Evolutionary conservation across 2,113 vertebrate genomes (phyloP), one percentile per base, ranked within the genome.

Genomic region (Aphelocoma coerulescens): DNA sequence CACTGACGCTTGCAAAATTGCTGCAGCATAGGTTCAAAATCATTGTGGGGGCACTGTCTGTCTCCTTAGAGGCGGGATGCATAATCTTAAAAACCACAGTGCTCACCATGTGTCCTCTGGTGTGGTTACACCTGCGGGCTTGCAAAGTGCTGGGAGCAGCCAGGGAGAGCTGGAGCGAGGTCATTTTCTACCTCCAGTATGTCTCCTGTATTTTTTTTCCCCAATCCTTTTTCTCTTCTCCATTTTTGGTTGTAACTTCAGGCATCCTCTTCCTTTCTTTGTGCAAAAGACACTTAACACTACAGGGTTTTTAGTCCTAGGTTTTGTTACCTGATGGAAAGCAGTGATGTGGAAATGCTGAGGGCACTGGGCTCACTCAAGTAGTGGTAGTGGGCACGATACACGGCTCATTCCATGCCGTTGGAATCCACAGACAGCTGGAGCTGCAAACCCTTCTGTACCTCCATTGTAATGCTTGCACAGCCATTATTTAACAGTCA

Each of bases 401-500:
- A 39, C 80, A 17, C 1, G 0, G 0, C 35, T 51, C 9, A 59
- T 52, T 95, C 59, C 72, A 19, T 4, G 5, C 41, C 3, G 0
- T 3, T 24, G 65, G 66, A 87, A 71, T 28, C 41, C 82, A 21
- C 48, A 13, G 58, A 27, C 4, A 23, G 76, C 93, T 91, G 76
- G 75, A 85, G 62, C 54, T 92, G 87, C 94, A 96, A 79, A 95
- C 44, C 84, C 86, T 95, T 85, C 85, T 81, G 91, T 95, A 66
- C 57, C 74, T 94, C 86, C 85, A 9, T 72, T 97, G 95, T 95
- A 98, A 88, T 96, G 72, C 79, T 97, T 61, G 90, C 74, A 79
- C 96, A 74, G 58, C 95, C 58, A 23, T 66, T 73, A 41, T 68
- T 54, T 89, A 82, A 82, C 65, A 91, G 89, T 79, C 93, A 92